phyloP scores from a whole-genome alignment of 2,888 invertebrate genomes.

The Ischnura elegans region DNA sequence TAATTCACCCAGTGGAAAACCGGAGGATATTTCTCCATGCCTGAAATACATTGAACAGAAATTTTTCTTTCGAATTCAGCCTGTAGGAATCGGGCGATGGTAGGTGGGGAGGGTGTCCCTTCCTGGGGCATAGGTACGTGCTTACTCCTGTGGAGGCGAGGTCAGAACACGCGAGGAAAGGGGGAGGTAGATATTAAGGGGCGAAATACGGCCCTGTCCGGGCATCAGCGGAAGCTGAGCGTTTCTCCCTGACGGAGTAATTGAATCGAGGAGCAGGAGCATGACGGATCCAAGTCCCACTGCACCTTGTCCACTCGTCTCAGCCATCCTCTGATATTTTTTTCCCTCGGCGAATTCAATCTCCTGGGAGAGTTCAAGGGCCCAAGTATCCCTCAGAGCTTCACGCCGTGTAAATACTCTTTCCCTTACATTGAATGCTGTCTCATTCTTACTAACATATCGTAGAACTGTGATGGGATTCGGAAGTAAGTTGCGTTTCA shows the following conservation, averaged over 20 bases:
- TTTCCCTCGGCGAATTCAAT: neutral
- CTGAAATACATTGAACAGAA: too few relatives aligned
- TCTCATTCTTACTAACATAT: too few relatives aligned
- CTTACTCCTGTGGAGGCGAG: neutral
- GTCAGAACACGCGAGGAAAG: neutral
- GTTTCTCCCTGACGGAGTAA: conserved; percentile 43
- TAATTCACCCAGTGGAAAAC: too few relatives aligned
- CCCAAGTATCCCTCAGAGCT: neutral
- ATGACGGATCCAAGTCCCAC: conserved; percentile 53
- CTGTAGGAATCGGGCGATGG: too few relatives aligned
- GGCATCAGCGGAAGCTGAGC: neutral
- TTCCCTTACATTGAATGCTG: too few relatives aligned
- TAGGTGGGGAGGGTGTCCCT: neutral
- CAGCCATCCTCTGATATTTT: neutral
- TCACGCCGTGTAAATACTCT: too few relatives aligned
- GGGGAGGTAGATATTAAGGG: neutral
- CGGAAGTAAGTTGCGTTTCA: too few relatives aligned
- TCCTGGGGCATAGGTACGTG: neutral
- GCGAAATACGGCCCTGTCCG: neutral
- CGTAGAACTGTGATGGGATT: too few relatives aligned
- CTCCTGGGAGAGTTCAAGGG: neutral
- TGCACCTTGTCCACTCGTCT: conserved; percentile 19
- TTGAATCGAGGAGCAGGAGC: conserved; percentile 33
- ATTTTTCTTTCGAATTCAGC: too few relatives aligned
- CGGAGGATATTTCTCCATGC: too few relatives aligned